These are phyloP conservation scores for Caenorhabditis wallacei DNA, from an alignment of 2,888 invertebrate species.

Conservation along the genomic window DNA sequence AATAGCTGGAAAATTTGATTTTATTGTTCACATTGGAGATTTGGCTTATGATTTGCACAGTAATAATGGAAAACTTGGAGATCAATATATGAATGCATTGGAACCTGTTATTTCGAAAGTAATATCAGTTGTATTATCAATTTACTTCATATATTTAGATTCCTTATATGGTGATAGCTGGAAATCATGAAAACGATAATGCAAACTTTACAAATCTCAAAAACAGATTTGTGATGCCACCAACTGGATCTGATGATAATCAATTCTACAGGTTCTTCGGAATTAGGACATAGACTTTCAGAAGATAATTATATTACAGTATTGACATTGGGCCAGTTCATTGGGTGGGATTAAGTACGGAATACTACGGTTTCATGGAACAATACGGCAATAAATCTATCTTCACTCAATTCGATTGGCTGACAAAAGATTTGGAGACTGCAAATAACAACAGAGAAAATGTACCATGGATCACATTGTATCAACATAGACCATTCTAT, in stretches of 20 bases:
- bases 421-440: slow-evolving; percentile 72
- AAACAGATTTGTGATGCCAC: slow-evolving; percentile 94
- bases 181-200: slow-evolving; percentile 84
- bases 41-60: slow-evolving; percentile 94
- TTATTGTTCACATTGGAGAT: slow-evolving; percentile 86
- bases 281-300: neutral
- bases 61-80: slow-evolving; percentile 90
- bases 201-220: slow-evolving; percentile 96
- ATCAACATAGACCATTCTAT: slow-evolving; percentile 93
- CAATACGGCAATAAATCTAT: slow-evolving; percentile 90
- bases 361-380: slow-evolving; percentile 92
- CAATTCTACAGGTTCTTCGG: slow-evolving; percentile 83
- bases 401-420: slow-evolving; percentile 79
- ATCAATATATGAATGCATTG: slow-evolving; percentile 94
- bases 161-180: slow-evolving; percentile 91
- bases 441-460: slow-evolving; percentile 48
- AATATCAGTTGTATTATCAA: neutral
- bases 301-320: slow-evolving; percentile 10
- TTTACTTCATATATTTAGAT: slow-evolving; percentile 30
- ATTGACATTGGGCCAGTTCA: slow-evolving; percentile 93
- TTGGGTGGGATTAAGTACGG: slow-evolving; percentile 93
- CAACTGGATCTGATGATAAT: slow-evolving; percentile 84
- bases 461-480: slow-evolving; percentile 90
- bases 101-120: slow-evolving; percentile 88
- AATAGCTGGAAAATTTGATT: slow-evolving; percentile 58